Evolutionary conservation across 1,140 invertebrate species (phyloP), one percentile per base, ranked within the genome.

Genomic region (Cecropterus lyciades): DNA sequence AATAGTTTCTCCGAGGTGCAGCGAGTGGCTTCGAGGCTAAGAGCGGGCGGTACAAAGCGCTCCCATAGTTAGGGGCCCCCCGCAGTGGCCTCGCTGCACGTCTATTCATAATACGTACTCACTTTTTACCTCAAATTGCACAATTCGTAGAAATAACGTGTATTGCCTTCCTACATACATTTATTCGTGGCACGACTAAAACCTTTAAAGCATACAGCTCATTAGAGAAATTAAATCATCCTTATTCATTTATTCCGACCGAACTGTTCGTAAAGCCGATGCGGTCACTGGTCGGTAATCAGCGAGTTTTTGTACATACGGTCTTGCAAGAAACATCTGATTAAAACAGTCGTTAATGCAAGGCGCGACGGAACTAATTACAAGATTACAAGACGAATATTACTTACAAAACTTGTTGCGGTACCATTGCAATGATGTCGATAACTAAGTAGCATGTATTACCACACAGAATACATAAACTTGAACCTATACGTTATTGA

Each of bases 21-120:
- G 52, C 59, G 70, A 63, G 45, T 45, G 49, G 55, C 52, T 72
- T 43, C 17, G 42, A 46, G 42, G 42, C 42, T 30, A 63, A 42
- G 42, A 57, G 13, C 37, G 16, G 10, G 37, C 30, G 30, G 55
- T 33, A 60, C 49, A 68, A 73, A 70, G 33, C 55, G 77, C 80
- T 84, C 80, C 73, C 77, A 82, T 76, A 72, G 55, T 49, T 57
- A n/a, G 10, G 71, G 69, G 71, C 69, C 67, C 20, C 72, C 64
- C 27, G 64, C 52, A 67, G 48, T 72, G 73, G 69, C 69, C 71
- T 74, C 65, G 70, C 51, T 15, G 49, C 57, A 65, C 45, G 66
- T 40, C 71, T 75, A 75, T 75, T 77, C 73, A 73, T 59, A 46
- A 30, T n/a, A 40, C 10, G 37, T 20, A 67, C 60, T 45, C 69